Base-by-base conservation (phyloP, 2,888 invertebrate species). In the Masnerella sp. region DNA sequence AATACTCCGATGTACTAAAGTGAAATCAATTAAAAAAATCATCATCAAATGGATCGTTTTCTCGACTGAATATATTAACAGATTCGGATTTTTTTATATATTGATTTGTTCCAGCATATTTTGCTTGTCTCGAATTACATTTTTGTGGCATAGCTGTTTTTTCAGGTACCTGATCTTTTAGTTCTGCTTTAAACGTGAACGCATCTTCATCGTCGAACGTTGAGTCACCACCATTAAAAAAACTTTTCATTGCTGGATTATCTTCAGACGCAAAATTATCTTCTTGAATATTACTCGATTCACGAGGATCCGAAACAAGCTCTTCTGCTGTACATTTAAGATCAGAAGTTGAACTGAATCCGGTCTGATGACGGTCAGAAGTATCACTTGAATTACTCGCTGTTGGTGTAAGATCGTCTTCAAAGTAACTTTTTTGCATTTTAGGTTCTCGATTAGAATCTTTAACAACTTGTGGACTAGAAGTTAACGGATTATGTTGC, bases 11-110 rank as follows among this genome's bases (percentile, higher is more conserved):
- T 42, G 30, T 59, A 68, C 17, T 42, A 68, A 58, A 59, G 52
- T 32, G 43, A 22, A 51, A 47, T 85, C 83, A 82, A 76, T 86
- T 92, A 84, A 96, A 96, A 88, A 96, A 96, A 78, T 95, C 95
- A 80, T 95, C 94, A 78, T 95, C 96, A 83, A 96, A 96, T 0
- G 96, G 96, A 88, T 96, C 96, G 42, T 91, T 91, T 82, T 95
- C 95, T 51, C 94, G 90, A 2, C 93, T 93, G 88, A 96, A 96
- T 80, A 96, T 96, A 87, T 96, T 96, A 5, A 96, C 93, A 2
- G 96, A 96, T 84, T 96, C 96, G 0, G 96, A 96, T 87, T 96
- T 96, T 82, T 94, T 94, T 45, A 95, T 92, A 81, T 93, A 91
- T 59, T 91, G 89, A 62, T 51, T 70, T 73, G 92, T 92, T 2